Percentiles rank a stretch among this genome's conserved stretches.
phyloP scores from a whole-genome alignment of 2,797 vertebrate genomes.

The Pteropus rufus region DNA sequence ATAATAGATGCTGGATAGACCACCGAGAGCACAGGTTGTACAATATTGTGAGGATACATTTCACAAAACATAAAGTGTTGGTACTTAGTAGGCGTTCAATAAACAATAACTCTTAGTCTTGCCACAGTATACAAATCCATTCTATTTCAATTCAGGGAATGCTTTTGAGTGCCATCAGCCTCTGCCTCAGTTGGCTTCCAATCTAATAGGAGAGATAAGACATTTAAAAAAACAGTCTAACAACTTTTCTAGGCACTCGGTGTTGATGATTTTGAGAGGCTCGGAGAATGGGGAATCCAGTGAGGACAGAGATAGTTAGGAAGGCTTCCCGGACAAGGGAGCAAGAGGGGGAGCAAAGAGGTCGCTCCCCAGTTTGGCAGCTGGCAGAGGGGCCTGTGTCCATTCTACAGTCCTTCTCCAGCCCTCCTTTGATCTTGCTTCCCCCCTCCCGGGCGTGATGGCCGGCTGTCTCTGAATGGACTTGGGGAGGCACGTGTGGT shows the following conservation, averaged over 20 bases:
- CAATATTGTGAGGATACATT: neutral
- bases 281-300: neutral
- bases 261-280: neutral
- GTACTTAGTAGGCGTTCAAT: neutral
- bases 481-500: slow-evolving; percentile 18
- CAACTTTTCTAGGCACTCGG: neutral
- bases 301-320: neutral
- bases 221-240: neutral
- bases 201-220: neutral
- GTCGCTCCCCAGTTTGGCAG: neutral
- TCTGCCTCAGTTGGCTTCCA: neutral
- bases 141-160: neutral
- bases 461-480: neutral
- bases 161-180: neutral
- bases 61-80: neutral
- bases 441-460: too few relatives aligned
- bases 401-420: neutral
- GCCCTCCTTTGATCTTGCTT: neutral
- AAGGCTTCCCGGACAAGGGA: slow-evolving; percentile 4
- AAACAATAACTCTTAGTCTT: neutral
- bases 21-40: neutral
- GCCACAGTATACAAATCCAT: neutral
- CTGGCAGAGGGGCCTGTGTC: neutral
- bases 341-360: neutral
- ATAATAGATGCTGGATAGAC: neutral